Evolutionary conservation across 1,140 invertebrate species (phyloP), one percentile per base, ranked within the genome.

Genomic region (Drosophila aff.): DNA sequence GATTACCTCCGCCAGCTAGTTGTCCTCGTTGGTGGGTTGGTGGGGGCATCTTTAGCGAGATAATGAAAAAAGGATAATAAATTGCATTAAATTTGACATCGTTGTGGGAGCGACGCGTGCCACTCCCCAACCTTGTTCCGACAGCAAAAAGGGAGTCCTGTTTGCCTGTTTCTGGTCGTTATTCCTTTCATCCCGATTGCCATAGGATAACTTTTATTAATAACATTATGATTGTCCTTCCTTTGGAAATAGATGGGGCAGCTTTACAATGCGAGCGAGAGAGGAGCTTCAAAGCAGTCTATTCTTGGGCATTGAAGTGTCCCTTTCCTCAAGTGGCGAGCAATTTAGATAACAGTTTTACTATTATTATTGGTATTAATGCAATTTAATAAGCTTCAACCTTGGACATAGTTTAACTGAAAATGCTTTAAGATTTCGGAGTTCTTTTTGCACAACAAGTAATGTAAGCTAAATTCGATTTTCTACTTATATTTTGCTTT

Each of bases 31-130:
- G 49, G 49, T 31, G 26, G 49, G n/a, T 23, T 26, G 38, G 47
- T n/a, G 28, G 61, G 59, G 66, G 36, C 52, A 77, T 73, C 68
- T 74, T 79, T 65, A 71, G 52, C 52, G 38, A 92, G 86, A 91
- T 90, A 91, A 92, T 91, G 83, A 80, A 91, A 90, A 92, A 92
- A 91, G 91, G 76, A 91, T 92, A 92, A 92, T 92, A 92, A 92
- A 92, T 92, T 92, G 83, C 79, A 92, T 92, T 92, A 92, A 85
- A 92, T 87, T 82, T 81, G 89, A 76, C 87, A 82, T 86, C 60
- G 76, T 90, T 78, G 61, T 58, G 60, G 57, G 53, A 50, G 55
- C 43, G 66, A 36, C 78, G 84, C 78, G 84, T 83, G 80, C 43
- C 73, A 21, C 31, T 52, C 31, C 33, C 44, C 49, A 43, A 33